Evolutionary conservation across 2,888 invertebrate species (phyloP), one percentile per base, ranked within the genome.

Genomic region (Conops quadrifasciatus): DNA sequence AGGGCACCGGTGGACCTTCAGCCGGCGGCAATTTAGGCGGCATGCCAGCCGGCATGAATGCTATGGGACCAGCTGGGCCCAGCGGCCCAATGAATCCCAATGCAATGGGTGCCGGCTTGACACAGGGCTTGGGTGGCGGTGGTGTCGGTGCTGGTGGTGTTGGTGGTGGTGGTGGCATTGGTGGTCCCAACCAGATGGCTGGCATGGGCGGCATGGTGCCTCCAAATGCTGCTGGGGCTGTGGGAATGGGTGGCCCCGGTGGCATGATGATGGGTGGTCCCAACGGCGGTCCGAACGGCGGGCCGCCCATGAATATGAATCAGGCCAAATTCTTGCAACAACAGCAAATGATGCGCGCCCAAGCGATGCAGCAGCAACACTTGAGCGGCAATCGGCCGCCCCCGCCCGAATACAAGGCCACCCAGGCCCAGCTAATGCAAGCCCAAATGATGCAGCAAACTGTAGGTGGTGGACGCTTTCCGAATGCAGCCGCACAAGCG

Each of bases 341-440:
- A 77, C 91, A 91, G 81, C 91, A 92, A 80, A 81, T 84, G 83
- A 80, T 84, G 81, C 81, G 84, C 59, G 82, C 78, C 15, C 80
- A 80, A 58, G 79, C 78, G 2, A 81, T 91, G 75, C 77, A 77
- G 49, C 77, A 77, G 74, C 88, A 88, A 75, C 88, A 88, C 75
- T 87, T 88, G 84, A 85, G 85, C 53, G 85, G 87, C 1, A 87
- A 88, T 26, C 88, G 93, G 67, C 93, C 94, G 36, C 94, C 94
- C 26, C 94, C 94, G 56, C 95, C 94, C 2, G 94, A 94, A 84
- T 94, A 95, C 86, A 94, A 94, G 85, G 90, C 92, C 80, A 85
- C 82, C 73, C 86, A 85, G 74, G 85, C 84, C 59, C 86, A 86
- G 71, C 76, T 86, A 65, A 85, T 86, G 84, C 87, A 86, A 77